Conservation (phyloP, 2,113 vertebrate genomes). For the Sialia sialis region DNA sequence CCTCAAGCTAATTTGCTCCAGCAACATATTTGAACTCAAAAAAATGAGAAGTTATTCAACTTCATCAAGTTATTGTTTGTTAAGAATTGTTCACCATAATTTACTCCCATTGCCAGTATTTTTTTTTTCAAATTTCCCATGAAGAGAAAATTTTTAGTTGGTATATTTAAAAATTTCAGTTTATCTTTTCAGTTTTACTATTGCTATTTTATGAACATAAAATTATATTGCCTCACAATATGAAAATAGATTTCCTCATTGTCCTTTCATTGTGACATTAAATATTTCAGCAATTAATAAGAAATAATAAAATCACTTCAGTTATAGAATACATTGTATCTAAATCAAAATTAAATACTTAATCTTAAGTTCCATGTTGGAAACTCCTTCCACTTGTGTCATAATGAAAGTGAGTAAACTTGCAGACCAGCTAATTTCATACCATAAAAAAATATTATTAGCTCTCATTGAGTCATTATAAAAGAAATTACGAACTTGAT, state of each 20-base stretch:
- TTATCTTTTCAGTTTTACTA: not conserved
- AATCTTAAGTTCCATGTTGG: not conserved
- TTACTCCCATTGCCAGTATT: not conserved
- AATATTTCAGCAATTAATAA: not conserved
- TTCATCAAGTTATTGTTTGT: not conserved
- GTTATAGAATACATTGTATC: not conserved
- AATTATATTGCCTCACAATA: not conserved
- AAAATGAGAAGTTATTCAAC: not conserved
- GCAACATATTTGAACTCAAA: not conserved
- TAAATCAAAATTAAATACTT: not conserved
- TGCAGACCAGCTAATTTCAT: not conserved
- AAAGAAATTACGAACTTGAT: not conserved
- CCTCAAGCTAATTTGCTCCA: not conserved
- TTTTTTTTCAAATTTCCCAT: not conserved
- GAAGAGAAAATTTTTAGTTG: not conserved
- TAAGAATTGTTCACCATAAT: not conserved
- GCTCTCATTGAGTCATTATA: not conserved
- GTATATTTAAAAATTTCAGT: not conserved
- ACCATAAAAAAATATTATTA: not conserved
- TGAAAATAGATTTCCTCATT: not conserved
- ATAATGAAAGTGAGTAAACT: not conserved
- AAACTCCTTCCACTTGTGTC: fast-evolving
- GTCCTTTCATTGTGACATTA: not conserved
- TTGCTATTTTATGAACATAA: not conserved
- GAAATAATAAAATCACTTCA: not conserved